phyloP scores from a whole-genome alignment of 64 coral and sea anemone genomes.

The Actinia tenebrosa region DNA sequence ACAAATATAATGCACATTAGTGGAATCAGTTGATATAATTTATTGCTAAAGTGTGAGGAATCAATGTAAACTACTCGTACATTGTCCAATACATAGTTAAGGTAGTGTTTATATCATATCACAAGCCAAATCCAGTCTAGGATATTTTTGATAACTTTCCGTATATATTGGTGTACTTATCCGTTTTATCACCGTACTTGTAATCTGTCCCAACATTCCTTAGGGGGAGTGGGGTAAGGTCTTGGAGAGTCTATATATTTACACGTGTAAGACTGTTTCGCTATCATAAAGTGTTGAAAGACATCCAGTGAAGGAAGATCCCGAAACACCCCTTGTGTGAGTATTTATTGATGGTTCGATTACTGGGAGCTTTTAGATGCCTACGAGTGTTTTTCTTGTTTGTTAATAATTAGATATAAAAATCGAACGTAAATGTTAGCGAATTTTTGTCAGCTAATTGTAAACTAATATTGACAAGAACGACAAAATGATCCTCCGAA shows the following conservation, averaged over 20 bases:
- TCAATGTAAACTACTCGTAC: not conserved
- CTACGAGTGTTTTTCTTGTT: not conserved
- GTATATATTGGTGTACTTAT: not conserved
- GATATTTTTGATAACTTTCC: not conserved
- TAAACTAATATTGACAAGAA: not conserved
- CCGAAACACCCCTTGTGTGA: slow-evolving; percentile 1
- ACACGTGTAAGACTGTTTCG: slow-evolving; percentile 1
- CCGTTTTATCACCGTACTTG: not conserved
- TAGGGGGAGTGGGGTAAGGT: not conserved
- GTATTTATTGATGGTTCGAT: not conserved
- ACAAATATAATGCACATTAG: not conserved
- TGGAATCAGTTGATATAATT: not conserved
- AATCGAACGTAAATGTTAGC: not conserved
- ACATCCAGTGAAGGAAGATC: not conserved
- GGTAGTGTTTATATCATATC: not conserved
- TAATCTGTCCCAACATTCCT: not conserved
- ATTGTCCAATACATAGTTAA: not conserved
- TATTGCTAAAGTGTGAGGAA: not conserved
- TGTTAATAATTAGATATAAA: slow-evolving; percentile 19
- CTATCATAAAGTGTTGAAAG: slow-evolving; percentile 6
- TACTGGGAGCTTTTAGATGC: not conserved
- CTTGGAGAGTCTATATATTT: not conserved
- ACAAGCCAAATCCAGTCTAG: not conserved
- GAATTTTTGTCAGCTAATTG: slow-evolving; percentile 10
- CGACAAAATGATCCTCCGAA: not conserved